Conservation (phyloP, 2,113 vertebrate species). For the Cyprinodon variegatus region DNA sequence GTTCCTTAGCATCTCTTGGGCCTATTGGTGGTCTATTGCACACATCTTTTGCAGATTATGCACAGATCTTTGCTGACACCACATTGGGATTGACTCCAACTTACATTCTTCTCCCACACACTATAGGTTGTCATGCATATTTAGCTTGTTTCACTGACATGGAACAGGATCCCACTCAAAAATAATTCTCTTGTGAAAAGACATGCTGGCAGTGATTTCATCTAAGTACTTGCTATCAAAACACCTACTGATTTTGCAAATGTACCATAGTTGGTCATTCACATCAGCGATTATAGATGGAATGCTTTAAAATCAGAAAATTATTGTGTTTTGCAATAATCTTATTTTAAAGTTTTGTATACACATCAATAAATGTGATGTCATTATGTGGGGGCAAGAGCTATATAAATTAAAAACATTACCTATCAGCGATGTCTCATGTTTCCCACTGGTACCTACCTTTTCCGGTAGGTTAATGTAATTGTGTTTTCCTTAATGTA, state of each 20-base stretch:
- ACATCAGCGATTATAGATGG: not conserved
- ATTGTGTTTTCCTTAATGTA: too few relatives aligned
- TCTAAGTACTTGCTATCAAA: not conserved
- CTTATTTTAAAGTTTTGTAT: not conserved
- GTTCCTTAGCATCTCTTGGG: slow-evolving; percentile 67
- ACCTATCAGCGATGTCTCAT: too few relatives aligned
- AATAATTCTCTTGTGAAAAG: slow-evolving; percentile 2
- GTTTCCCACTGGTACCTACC: too few relatives aligned
- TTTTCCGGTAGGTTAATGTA: too few relatives aligned
- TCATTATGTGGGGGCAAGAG: too few relatives aligned
- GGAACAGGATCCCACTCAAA: slow-evolving; percentile 55
- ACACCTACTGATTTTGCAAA: not conserved
- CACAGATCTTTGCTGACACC: slow-evolving; percentile 48
- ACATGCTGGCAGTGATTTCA: not conserved
- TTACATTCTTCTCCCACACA: slow-evolving; percentile 33
- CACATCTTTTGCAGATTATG: slow-evolving; percentile 50
- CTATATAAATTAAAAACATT: too few relatives aligned
- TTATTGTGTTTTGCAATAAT: not conserved
- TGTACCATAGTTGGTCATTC: not conserved
- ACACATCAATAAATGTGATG: too few relatives aligned
- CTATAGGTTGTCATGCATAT: slow-evolving; percentile 63
- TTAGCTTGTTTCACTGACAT: slow-evolving; percentile 67
- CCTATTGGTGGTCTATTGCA: slow-evolving; percentile 53
- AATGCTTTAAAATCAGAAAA: not conserved
- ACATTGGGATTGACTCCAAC: slow-evolving; percentile 41